Evolutionary conservation across 2,113 vertebrate species (phyloP).

Genomic region (Gobiocypris rarus): DNA sequence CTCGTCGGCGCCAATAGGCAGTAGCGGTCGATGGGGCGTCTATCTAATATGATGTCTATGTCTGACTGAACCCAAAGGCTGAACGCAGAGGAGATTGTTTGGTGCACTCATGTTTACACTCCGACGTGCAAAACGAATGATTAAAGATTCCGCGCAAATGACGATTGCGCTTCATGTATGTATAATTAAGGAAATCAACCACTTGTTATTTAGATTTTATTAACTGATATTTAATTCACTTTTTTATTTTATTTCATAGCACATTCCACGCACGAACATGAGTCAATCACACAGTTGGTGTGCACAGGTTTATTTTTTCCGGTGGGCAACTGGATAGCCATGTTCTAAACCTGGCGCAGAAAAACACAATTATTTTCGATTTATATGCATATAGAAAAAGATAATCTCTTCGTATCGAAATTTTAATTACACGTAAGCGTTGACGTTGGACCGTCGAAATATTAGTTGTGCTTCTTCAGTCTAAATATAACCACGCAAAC

Average conservation of each 20-base stretch:
- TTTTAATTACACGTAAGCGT: not conserved
- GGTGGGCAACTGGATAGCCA: constrained; percentile 1
- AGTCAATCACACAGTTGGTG: not conserved
- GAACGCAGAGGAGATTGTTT: not conserved
- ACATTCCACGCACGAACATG: not conserved
- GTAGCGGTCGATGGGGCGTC: no score
- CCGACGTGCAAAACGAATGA: not conserved
- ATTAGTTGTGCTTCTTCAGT: not conserved
- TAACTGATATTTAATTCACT: not conserved
- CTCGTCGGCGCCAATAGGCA: no score
- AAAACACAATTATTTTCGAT: not conserved
- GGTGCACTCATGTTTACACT: constrained; percentile 36
- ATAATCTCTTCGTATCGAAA: not conserved
- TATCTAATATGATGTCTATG: no score
- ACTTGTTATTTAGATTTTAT: not conserved
- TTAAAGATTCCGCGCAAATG: constrained; percentile 25
- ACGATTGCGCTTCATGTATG: not conserved
- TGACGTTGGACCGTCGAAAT: not conserved
- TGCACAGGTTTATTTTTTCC: constrained; percentile 14
- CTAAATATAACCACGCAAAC: not conserved
- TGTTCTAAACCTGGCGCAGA: not conserved
- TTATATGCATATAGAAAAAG: not conserved
- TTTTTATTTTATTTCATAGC: not conserved
- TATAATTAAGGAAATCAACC: not conserved
- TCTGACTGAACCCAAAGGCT: no score